phyloP scores from a whole-genome alignment of 2,888 invertebrate genomes.

The Mythimna lalbum region DNA sequence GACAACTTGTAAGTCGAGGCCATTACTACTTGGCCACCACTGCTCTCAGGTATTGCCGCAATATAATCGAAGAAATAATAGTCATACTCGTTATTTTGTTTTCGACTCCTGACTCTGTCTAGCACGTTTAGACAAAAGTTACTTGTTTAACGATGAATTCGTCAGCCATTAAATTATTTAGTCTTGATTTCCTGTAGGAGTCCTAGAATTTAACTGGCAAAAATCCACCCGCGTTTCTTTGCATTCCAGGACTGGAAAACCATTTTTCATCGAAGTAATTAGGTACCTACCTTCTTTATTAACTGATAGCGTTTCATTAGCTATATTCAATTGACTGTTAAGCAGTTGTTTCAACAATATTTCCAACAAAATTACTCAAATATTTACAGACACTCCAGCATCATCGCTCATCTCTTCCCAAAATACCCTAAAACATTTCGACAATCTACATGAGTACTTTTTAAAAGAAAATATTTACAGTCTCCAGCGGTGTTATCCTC shows the following conservation, averaged over 20 bases:
- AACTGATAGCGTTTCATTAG: neutral
- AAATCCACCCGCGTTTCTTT: too few relatives aligned
- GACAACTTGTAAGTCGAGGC: too few relatives aligned
- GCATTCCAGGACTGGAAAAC: neutral
- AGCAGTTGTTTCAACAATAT: neutral
- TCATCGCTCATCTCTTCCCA: constrained; percentile 30
- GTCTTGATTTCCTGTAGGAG: too few relatives aligned
- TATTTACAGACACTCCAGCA: constrained; percentile 9
- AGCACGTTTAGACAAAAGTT: too few relatives aligned
- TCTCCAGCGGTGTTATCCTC: constrained; percentile 76
- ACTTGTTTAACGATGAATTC: too few relatives aligned
- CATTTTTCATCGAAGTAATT: neutral
- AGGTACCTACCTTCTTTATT: neutral
- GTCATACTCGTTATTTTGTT: too few relatives aligned
- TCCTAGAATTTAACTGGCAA: too few relatives aligned
- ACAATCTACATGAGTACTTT: constrained; percentile 67
- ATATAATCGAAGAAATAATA: too few relatives aligned
- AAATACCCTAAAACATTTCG: constrained; percentile 63
- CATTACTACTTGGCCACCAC: too few relatives aligned
- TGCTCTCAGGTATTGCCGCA: neutral
- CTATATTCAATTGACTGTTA: neutral
- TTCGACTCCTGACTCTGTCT: too few relatives aligned
- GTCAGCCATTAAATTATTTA: too few relatives aligned
- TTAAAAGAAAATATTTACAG: constrained; percentile 71
- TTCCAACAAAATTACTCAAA: neutral